Evolutionary conservation across 2,113 vertebrate species (phyloP).

Genomic region (Scolopax mira): DNA sequence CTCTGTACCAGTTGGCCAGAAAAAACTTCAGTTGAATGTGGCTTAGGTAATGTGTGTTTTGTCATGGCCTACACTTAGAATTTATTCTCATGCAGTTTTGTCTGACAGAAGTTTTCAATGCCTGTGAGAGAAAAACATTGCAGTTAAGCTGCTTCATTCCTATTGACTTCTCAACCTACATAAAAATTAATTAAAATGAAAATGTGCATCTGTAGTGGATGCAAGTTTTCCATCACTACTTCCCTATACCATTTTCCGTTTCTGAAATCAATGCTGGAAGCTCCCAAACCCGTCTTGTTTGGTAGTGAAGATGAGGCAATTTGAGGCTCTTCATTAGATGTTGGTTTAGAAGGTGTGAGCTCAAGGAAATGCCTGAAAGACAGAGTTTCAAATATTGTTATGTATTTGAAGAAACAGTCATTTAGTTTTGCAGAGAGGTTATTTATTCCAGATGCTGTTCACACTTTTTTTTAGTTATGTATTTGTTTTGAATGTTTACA

Average conservation of each 20-base stretch:
- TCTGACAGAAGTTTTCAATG: not conserved
- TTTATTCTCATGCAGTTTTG: not conserved
- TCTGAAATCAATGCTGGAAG: not conserved
- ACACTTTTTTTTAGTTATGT: not conserved
- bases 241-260: not conserved
- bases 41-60: not conserved
- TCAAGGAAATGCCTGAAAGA: too few relatives aligned
- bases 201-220: not conserved
- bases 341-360: not conserved
- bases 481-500: not conserved
- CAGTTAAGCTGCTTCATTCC: not conserved
- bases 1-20: not conserved
- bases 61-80: accelerated
- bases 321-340: not conserved
- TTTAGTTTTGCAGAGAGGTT: not conserved
- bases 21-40: not conserved
- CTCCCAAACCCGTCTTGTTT: not conserved
- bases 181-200: not conserved
- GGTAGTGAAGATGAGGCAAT: not conserved
- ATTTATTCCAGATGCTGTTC: not conserved
- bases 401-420: not conserved
- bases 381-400: too few relatives aligned
- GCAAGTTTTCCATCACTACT: not conserved
- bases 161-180: not conserved
- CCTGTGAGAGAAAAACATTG: not conserved